phyloP scores from a whole-genome alignment of 37 sponge, comb jelly and placozoan genomes.

The Eunapius fragilis region DNA sequence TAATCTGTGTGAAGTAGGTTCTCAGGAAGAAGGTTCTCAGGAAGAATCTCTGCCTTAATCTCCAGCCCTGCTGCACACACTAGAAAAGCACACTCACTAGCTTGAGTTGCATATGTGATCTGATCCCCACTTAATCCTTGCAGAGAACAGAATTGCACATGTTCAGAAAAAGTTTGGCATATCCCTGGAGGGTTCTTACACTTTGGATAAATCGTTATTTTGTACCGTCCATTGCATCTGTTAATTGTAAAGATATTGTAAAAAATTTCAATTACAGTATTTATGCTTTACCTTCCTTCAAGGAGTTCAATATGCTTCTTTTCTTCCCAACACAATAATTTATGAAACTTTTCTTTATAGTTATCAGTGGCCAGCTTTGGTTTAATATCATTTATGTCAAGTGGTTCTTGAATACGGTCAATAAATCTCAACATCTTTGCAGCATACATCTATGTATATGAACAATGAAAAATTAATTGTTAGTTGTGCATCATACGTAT shows the following conservation, averaged over 20 bases:
- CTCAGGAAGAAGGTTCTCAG: conserved; percentile 5
- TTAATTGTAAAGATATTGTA: not conserved
- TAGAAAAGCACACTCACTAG: conserved; percentile 43
- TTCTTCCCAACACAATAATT: conserved; percentile 61
- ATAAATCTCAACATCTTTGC: conserved; percentile 3
- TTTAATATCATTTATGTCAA: conserved; percentile 9
- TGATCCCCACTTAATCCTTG: conserved; percentile 9
- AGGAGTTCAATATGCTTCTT: conserved; percentile 40
- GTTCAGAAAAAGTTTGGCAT: not conserved
- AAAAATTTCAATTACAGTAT: too few species aligned
- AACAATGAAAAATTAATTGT: too few species aligned
- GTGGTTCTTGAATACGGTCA: conserved; percentile 3
- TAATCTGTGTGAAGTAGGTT: conserved; percentile 9
- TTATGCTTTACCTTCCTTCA: conserved; percentile 30
- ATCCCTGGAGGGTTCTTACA: not conserved
- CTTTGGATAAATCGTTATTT: not conserved
- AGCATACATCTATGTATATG: too few species aligned
- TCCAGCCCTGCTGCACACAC: not conserved
- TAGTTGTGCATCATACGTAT: too few species aligned
- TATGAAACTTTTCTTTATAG: conserved; percentile 56
- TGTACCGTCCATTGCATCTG: conserved; percentile 12
- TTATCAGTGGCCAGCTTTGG: conserved; percentile 11
- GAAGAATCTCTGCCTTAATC: conserved; percentile 11
- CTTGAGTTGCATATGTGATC: conserved; percentile 60
- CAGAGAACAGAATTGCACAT: conserved; percentile 12